Evolutionary conservation across 2,888 invertebrate species (phyloP).

Genomic region (Heliconius aoede): DNA sequence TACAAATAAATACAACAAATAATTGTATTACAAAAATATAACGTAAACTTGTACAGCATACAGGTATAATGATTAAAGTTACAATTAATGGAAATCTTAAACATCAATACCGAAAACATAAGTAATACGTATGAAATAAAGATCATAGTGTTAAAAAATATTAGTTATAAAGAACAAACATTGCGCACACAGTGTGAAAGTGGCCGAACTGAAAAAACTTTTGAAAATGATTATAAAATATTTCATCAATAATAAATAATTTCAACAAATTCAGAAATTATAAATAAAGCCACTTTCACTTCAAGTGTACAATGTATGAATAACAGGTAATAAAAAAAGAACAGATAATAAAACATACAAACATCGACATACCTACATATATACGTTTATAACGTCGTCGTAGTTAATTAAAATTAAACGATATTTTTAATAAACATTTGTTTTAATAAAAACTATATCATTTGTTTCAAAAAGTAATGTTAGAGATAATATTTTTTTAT

Average conservation of each 20-base stretch:
- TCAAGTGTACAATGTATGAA: neutral
- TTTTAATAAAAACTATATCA: neutral
- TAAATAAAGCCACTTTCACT: neutral
- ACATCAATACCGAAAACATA: constrained; percentile 16
- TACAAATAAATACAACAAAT: constrained; percentile 45
- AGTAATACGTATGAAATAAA: neutral
- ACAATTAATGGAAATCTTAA: neutral
- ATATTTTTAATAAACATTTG: neutral
- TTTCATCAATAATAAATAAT: neutral
- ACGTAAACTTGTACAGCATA: constrained; percentile 39
- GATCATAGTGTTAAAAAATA: neutral
- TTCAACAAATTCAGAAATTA: neutral
- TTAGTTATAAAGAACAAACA: neutral
- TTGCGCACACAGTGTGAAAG: neutral
- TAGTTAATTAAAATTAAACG: constrained; percentile 23
- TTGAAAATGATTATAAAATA: neutral
- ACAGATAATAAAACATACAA: neutral
- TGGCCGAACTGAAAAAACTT: neutral
- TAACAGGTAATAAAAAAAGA: neutral
- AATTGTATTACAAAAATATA: constrained; percentile 31
- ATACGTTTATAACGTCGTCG: constrained; percentile 29
- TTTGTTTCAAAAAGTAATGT: no score
- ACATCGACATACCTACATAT: constrained; percentile 19
- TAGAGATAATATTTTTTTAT: no score
- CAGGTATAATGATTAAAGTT: neutral